Conservation (phyloP, 2,113 vertebrate species). For the Shinisaurus crocodilurus region DNA sequence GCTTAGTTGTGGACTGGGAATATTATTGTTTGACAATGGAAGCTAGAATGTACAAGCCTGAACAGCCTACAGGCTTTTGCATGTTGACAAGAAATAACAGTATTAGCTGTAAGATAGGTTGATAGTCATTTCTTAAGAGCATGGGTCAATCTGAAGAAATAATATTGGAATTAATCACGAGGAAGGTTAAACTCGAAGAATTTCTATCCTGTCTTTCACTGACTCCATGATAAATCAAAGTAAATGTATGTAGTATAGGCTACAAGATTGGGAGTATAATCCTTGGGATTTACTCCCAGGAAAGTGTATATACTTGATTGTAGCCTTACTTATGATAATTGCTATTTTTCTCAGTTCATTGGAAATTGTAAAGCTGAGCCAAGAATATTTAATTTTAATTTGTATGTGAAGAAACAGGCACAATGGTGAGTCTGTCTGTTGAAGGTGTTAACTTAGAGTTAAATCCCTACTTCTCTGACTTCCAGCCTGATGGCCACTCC, state of each 20-base stretch:
- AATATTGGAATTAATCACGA: neutral
- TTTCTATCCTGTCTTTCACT: neutral
- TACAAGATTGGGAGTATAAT: neutral
- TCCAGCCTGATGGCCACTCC: neutral
- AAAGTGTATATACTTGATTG: neutral
- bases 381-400: conserved; percentile 18
- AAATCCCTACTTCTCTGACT: neutral
- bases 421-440: neutral
- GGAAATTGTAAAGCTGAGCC: conserved; percentile 28
- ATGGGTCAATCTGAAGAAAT: neutral
- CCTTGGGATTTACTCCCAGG: neutral
- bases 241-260: neutral
- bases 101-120: neutral
- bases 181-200: neutral
- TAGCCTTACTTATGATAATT: neutral
- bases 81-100: neutral
- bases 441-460: conserved; percentile 43
- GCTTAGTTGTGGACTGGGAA: neutral
- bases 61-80: neutral
- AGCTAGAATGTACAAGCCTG: neutral
- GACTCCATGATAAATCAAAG: neutral
- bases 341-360: conserved; percentile 1
- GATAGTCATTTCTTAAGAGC: neutral
- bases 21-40: neutral
- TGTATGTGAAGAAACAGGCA: conserved; percentile 3